Base-by-base conservation (phyloP, 1,140 invertebrate species). In the Pseudomyrmex flavicornis region DNA sequence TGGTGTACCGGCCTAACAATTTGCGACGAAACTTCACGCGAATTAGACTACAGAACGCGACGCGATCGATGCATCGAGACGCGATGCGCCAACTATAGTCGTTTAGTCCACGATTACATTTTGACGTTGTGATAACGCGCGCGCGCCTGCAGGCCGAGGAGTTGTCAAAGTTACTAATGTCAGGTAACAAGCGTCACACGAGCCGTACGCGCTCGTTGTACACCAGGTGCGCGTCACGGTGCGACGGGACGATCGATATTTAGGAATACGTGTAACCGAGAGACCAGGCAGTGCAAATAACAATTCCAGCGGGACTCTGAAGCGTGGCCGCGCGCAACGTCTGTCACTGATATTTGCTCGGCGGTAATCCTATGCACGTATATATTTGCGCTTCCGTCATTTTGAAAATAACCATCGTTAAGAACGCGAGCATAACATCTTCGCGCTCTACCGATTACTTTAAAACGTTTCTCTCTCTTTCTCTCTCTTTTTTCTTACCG, bases 311-410 rank as follows among this genome's bases (percentile, higher is more conserved):
- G 85, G 88, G 86, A 80, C 80, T 72, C 61, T 35, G 61, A 77
- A 66, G 54, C 83, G 66, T 65, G 48, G 61, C 83, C 61, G 35
- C 17, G 87, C 61, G 35, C 66, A 77, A 82, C 73, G 83, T 82
- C 77, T 88, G 77, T 88, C 85, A 77, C 77, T 84, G 77, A 88
- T 88, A 82, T 88, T 88, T 88, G 83, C 83, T 58, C 62, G 26
- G 56, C 59, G 73, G 68, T 88, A 88, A 85, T 88, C 73, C 86
- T 70, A 50, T 63, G 77, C 85, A 75, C 85, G 69, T 87, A 66
- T 35, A 35, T 82, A 85, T 82, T 75, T 87, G 65, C 77, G 69
- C 72, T 44, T 54, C 68, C 63, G 68, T 80, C 63, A 59, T 63
- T 56, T 35, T 46, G 65, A 66, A 85, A 85, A 83, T 85, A 76